A percentile compares a stretch with the other conserved stretches of the same genome.
phyloP scores from a whole-genome alignment of 2,888 invertebrate species.

The Cantharis rustica region DNA sequence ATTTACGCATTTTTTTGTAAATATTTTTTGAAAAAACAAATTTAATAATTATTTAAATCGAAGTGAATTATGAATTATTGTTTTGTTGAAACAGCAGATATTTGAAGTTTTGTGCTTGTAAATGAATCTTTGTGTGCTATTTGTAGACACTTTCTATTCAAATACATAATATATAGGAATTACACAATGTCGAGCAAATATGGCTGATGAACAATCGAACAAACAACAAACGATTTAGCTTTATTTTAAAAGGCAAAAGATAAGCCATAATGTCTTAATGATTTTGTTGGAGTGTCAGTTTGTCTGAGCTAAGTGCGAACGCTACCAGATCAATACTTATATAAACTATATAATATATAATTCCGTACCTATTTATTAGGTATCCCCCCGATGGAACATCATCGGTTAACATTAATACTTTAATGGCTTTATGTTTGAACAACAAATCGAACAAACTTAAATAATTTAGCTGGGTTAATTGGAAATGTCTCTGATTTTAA shows the following conservation, averaged over 20 bases:
- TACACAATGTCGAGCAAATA: not conserved
- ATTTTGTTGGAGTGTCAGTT: slow-evolving; percentile 24
- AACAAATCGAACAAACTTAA: slow-evolving; percentile 9
- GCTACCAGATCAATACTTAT: slow-evolving; percentile 30
- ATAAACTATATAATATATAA: slow-evolving; percentile 21
- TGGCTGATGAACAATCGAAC: not conserved
- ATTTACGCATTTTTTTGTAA: no score
- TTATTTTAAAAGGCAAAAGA: not conserved
- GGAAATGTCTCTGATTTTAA: not conserved
- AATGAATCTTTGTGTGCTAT: not conserved
- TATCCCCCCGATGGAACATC: slow-evolving; percentile 16
- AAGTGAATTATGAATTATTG: not conserved
- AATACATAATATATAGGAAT: not conserved
- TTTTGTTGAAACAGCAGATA: not conserved
- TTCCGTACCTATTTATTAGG: slow-evolving; percentile 13
- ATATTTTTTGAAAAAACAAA: no score
- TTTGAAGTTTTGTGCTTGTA: not conserved
- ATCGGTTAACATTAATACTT: slow-evolving; percentile 26
- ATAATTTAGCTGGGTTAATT: not conserved
- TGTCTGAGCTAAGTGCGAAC: slow-evolving; percentile 26
- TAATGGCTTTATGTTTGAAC: slow-evolving; percentile 30
- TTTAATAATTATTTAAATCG: no score
- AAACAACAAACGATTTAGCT: not conserved
- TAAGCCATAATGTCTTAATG: slow-evolving; percentile 17
- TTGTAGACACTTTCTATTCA: not conserved